Conservation (phyloP, 2,888 invertebrate species). For the Pterobdella sp. region DNA sequence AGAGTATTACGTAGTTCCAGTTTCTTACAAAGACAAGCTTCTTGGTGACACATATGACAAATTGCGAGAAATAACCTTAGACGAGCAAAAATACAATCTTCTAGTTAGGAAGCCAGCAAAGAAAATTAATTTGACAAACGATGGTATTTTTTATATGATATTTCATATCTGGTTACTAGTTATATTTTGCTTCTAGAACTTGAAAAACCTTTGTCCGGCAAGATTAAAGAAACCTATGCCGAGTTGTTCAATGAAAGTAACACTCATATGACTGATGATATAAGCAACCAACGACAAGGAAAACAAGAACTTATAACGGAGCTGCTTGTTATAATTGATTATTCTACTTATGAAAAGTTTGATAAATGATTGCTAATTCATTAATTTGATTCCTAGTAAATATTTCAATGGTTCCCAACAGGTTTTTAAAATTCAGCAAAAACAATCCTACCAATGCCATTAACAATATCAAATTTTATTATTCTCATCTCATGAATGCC, state of each 20-base stretch:
- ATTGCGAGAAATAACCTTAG: too few species aligned
- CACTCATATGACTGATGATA: neutral
- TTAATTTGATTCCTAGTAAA: neutral
- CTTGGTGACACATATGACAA: too few species aligned
- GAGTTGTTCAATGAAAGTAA: neutral
- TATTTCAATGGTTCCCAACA: neutral
- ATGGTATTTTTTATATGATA: too few species aligned
- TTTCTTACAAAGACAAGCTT: too few species aligned
- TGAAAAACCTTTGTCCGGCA: too few species aligned
- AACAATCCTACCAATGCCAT: neutral
- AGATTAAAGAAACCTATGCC: neutral
- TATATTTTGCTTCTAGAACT: too few species aligned
- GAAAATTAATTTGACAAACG: too few species aligned
- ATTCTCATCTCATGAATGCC: neutral
- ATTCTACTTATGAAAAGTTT: neutral
- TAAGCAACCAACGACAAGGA: neutral
- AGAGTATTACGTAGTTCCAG: too few species aligned
- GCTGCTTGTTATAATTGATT: neutral
- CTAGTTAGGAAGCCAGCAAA: too few species aligned
- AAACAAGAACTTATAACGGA: neutral
- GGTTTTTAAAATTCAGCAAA: constrained; percentile 8
- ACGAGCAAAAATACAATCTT: too few species aligned
- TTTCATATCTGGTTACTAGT: too few species aligned
- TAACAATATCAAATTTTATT: neutral
- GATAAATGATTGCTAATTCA: neutral